These are phyloP conservation scores for Lytechinus variegatus DNA, from an alignment of 35 echinoderm and acorn worm genomes.

Conservation along the genomic window DNA sequence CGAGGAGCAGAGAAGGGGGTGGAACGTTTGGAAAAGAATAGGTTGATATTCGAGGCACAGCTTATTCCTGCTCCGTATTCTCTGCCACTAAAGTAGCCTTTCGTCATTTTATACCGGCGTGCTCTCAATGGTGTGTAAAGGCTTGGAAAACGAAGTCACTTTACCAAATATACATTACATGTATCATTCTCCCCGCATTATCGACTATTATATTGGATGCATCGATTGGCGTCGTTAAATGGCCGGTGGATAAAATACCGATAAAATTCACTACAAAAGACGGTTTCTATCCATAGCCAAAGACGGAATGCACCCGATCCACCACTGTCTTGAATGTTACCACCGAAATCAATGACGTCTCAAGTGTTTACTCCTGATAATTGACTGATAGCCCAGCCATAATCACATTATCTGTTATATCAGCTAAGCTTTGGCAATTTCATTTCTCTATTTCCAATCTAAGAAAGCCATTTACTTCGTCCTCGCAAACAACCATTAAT, in stretches of 20 bases:
- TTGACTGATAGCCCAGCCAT: not conserved
- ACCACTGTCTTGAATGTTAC: not conserved
- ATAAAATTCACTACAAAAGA: not conserved
- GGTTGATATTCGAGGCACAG: not conserved
- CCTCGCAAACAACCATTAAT: too few species aligned
- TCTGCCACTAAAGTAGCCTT: not conserved
- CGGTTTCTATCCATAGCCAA: not conserved
- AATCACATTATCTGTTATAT: not conserved
- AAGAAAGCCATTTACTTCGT: not conserved
- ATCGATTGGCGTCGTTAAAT: not conserved
- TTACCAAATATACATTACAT: not conserved
- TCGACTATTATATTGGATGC: not conserved
- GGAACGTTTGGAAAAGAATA: not conserved
- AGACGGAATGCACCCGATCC: not conserved
- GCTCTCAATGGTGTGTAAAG: not conserved
- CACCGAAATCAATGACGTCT: not conserved
- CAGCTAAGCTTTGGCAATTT: not conserved
- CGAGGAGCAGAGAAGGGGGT: not conserved
- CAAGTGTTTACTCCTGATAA: not conserved
- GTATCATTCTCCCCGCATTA: slow-evolving; percentile 10
- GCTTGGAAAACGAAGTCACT: not conserved
- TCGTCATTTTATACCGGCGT: not conserved
- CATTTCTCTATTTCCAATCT: not conserved
- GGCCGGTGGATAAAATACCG: not conserved
- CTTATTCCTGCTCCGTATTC: not conserved